Percentiles rank a stretch among this genome's conserved stretches.
Evolutionary conservation across 2,888 invertebrate species (phyloP).

Genomic region (Cylindroiulus punctatus): DNA sequence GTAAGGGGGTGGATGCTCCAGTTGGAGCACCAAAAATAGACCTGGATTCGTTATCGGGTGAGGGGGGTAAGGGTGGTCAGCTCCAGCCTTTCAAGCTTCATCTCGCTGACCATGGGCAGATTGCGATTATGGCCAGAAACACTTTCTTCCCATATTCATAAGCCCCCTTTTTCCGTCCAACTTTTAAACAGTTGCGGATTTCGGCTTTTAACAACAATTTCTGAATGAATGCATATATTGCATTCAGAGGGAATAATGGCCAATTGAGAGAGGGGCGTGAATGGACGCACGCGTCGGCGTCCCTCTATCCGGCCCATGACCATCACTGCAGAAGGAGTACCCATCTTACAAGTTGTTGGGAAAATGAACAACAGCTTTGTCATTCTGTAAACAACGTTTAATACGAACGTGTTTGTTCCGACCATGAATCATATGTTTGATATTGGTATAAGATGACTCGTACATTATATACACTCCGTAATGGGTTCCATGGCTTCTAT

Average conservation of each 20-base stretch:
- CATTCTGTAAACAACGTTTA: neutral
- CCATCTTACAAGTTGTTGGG: slow-evolving; percentile 11
- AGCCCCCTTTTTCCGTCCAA: neutral
- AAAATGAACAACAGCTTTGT: neutral
- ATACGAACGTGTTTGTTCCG: neutral
- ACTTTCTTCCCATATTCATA: slow-evolving; percentile 24
- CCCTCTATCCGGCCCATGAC: neutral
- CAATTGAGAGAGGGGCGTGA: slow-evolving; percentile 16
- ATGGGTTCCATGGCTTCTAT: no score
- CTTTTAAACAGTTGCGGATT: slow-evolving; percentile 42
- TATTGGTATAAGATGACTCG: neutral
- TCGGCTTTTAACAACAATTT: slow-evolving; percentile 13
- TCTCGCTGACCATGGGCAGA: neutral
- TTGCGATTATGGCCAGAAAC: neutral
- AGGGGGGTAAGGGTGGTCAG: slow-evolving; percentile 15
- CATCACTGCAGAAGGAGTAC: neutral
- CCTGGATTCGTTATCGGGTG: slow-evolving; percentile 5
- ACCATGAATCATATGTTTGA: neutral
- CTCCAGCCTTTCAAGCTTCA: neutral
- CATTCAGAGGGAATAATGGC: slow-evolving; percentile 10
- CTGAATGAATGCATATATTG: slow-evolving; percentile 20
- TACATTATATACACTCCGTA: no score
- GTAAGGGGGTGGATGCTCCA: neutral
- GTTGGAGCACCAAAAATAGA: slow-evolving; percentile 9
- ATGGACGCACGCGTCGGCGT: neutral